phyloP scores from a whole-genome alignment of 2,113 vertebrate genomes.

The Alligator mississippiensis region DNA sequence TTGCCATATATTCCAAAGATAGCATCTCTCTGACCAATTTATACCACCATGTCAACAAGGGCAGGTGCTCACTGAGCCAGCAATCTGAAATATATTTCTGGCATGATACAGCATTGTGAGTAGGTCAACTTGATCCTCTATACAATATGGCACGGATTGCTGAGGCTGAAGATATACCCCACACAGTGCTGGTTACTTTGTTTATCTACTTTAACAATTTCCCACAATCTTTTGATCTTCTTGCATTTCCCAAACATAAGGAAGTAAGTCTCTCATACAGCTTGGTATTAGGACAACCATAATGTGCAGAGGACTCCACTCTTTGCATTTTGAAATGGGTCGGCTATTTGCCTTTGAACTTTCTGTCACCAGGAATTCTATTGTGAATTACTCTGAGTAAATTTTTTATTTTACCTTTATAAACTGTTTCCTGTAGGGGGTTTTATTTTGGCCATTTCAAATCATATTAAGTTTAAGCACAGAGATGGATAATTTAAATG shows the following conservation, averaged over 20 bases:
- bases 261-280: neutral
- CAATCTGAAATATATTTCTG: neutral
- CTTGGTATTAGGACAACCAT: neutral
- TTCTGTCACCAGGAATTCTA: slow-evolving; percentile 1
- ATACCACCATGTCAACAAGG: neutral
- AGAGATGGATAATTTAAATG: neutral
- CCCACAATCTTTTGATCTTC: neutral
- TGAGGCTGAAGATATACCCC: neutral
- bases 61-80: neutral
- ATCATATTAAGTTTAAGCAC: neutral
- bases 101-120: fast-evolving
- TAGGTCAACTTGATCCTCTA: neutral
- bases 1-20: fast-evolving
- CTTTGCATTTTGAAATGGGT: neutral
- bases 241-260: neutral
- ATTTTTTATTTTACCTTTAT: neutral
- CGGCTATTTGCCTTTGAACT: neutral
- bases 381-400: neutral
- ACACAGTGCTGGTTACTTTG: neutral
- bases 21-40: neutral
- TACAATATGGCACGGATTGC: neutral
- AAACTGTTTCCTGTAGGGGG: neutral
- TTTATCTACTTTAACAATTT: neutral
- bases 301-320: neutral
- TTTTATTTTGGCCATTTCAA: slow-evolving; percentile 3